Evolutionary conservation across 2,888 invertebrate genomes (phyloP).

Genomic region (Temnothorax rugatulus): DNA sequence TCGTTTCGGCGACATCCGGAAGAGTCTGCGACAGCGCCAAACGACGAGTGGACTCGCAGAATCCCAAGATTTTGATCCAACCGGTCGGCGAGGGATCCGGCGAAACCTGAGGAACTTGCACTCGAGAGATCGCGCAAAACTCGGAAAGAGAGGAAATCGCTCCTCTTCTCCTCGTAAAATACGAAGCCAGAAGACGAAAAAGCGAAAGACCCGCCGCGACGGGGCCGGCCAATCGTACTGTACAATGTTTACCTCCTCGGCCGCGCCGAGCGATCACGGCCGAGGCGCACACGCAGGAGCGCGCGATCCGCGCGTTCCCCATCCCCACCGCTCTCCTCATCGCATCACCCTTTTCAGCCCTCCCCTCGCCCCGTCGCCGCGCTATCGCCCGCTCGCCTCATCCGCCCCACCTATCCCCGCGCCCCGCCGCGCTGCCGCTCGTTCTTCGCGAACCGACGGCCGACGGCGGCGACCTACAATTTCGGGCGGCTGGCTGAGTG

Average conservation of each 20-base stretch:
- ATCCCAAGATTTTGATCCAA: not conserved
- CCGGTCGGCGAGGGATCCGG: not conserved
- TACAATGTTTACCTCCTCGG: slow-evolving; percentile 85
- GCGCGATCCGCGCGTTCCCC: slow-evolving; percentile 52
- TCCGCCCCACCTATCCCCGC: not conserved
- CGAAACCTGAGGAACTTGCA: not conserved
- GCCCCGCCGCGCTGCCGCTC: not conserved
- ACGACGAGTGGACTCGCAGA: not conserved
- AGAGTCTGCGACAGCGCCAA: not conserved
- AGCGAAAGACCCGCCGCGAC: slow-evolving; percentile 85
- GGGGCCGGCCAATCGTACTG: slow-evolving; percentile 84
- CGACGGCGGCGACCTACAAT: slow-evolving; percentile 83
- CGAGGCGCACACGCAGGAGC: slow-evolving; percentile 74
- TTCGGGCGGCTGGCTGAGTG: slow-evolving; percentile 81
- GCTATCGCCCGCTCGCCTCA: slow-evolving; percentile 34
- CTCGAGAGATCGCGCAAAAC: not conserved
- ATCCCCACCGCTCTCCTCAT: slow-evolving; percentile 48
- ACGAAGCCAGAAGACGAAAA: slow-evolving; percentile 69
- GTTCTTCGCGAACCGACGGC: slow-evolving; percentile 60
- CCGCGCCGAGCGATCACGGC: slow-evolving; percentile 78
- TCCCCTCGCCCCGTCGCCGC: not conserved
- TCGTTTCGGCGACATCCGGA: not conserved
- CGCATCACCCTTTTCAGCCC: slow-evolving; percentile 41
- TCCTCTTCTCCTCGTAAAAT: not conserved
- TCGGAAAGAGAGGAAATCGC: not conserved